phyloP scores from a whole-genome alignment of 2,888 invertebrate species.

The Gymnosoma rotundatum region DNA sequence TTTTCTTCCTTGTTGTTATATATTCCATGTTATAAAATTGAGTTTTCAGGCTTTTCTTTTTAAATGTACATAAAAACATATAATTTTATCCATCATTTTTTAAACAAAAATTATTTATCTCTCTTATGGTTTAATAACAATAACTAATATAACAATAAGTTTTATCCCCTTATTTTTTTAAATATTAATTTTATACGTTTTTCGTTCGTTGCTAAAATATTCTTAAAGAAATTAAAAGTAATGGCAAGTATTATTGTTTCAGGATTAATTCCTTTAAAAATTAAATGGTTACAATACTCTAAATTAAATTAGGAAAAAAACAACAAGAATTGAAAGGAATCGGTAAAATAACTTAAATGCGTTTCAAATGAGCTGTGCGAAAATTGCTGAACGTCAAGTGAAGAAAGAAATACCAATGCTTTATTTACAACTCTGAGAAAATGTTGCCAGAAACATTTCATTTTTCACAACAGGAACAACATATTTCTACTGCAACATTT shows the following conservation, averaged over 20 bases:
- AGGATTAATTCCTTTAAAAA: neutral
- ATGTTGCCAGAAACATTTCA: no score
- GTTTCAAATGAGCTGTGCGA: no score
- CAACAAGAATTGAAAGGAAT: neutral
- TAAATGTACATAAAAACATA: neutral
- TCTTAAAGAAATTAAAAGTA: conserved; percentile 36
- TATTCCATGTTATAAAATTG: neutral
- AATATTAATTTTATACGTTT: conserved; percentile 6
- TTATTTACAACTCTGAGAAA: no score
- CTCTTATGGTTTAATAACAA: conserved; percentile 32
- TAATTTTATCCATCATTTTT: neutral
- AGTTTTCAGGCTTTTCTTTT: neutral
- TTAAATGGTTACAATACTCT: neutral
- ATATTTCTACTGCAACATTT: no score
- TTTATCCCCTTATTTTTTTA: conserved; percentile 11
- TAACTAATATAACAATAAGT: conserved; percentile 45
- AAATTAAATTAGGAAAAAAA: conserved; percentile 17
- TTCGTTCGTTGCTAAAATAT: conserved; percentile 54
- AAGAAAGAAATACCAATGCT: no score
- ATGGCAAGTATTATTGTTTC: conserved; percentile 58
- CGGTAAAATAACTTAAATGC: conserved; percentile 11
- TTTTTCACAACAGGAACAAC: no score
- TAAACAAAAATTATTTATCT: conserved; percentile 23
- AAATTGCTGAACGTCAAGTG: no score
- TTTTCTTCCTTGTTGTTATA: neutral